phyloP scores from a whole-genome alignment of 2,113 vertebrate genomes.

The Columba livia region DNA sequence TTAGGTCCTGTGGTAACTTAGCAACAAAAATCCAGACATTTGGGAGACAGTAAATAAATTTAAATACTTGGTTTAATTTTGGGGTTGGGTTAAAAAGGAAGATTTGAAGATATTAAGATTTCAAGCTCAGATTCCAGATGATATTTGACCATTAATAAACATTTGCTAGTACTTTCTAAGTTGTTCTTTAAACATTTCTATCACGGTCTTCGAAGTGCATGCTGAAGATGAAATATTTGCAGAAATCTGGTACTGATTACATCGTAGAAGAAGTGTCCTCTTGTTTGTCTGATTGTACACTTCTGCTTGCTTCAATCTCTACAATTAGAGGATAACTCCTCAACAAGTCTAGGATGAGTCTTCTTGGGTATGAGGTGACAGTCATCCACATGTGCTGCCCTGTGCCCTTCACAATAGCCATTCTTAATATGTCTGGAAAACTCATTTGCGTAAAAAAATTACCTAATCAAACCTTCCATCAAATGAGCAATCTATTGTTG shows the following conservation, averaged over 20 bases:
- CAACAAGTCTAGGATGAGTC: slow-evolving; percentile 20
- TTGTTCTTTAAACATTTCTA: not conserved
- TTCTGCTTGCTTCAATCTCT: slow-evolving; percentile 18
- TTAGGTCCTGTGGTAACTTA: not conserved
- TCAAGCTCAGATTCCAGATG: not conserved
- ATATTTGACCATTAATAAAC: not conserved
- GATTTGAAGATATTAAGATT: not conserved
- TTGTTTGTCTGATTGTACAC: slow-evolving; percentile 40
- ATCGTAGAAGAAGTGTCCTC: not conserved
- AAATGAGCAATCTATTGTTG: slow-evolving; percentile 98
- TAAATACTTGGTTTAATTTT: not conserved
- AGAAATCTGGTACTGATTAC: not conserved
- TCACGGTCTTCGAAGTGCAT: not conserved
- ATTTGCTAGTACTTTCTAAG: not conserved
- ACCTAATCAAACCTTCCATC: slow-evolving; percentile 92
- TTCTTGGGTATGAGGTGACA: not conserved
- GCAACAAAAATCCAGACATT: not conserved
- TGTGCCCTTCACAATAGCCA: slow-evolving; percentile 67
- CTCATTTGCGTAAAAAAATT: slow-evolving; percentile 78
- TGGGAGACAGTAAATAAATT: not conserved
- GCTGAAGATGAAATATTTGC: not conserved
- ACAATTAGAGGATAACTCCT: slow-evolving; percentile 31
- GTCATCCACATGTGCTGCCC: slow-evolving; percentile 33
- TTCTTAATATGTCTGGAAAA: slow-evolving; percentile 84
- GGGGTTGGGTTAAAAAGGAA: not conserved